Evolutionary conservation across 2,888 invertebrate genomes (phyloP), one percentile per base, ranked within the genome.

Genomic region (Lithophane ornitopus): DNA sequence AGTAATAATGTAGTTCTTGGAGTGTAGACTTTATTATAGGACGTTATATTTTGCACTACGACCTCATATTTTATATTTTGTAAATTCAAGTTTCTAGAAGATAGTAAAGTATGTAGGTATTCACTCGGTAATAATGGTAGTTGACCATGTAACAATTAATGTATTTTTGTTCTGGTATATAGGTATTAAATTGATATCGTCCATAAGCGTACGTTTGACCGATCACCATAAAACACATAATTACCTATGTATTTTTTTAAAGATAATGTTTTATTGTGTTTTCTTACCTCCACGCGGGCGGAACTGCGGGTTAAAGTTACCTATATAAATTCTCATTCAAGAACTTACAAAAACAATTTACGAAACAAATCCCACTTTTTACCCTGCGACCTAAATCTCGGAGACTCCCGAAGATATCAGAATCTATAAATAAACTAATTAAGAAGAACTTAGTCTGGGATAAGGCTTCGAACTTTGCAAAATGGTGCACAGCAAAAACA

Each of bases 341-440:
- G 14, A 16, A 62, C 34, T 62, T 28, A 61, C 39, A 68, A 80
- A 73, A 68, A 70, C 54, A 63, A 68, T 22, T 56, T 46, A 46
- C 65, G 28, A 70, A 73, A 63, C 54, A 54, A 41, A 67, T 26
- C 62, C 19, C 62, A 59, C 34, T 84, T 84, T 80, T 84, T 81
- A 49, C 34, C 16, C 62, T 39, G 11, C 74, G 63, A 80, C 70
- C 76, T 81, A 74, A 81, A 85, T 83, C 73, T 63, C 22, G 22
- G 39, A 49, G 49, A 41, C 68, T 85, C 58, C 66, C 62, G 19
- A 74, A 81, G 86, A 85, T 86, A 85, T 87, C 85, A 71, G 69
- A 81, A 88, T 86, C 81, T 85, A 86, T 88, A 87, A 88, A 88
- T 87, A 86, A 87, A 87, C 85, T 81, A 87, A 87, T 88, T 88